Percentiles rank a stretch among this genome's conserved stretches.
These are phyloP conservation scores for Octomys mimax DNA, from an alignment of 2,797 vertebrate species.

Conservation along the genomic window DNA sequence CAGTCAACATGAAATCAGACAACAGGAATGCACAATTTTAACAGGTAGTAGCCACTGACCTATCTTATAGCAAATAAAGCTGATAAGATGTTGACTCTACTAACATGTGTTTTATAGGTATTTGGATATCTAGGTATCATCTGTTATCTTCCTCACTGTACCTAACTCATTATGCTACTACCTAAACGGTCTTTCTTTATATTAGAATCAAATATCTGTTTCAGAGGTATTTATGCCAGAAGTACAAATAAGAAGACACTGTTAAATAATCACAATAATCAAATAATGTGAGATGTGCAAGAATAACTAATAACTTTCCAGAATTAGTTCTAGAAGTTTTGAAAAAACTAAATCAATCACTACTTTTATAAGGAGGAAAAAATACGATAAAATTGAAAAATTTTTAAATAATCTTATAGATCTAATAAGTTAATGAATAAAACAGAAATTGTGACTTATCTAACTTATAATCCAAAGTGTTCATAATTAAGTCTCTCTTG, in stretches of 20 bases:
- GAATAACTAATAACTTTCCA: background rate
- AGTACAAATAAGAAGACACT: constrained; percentile 27
- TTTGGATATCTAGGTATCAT: background rate
- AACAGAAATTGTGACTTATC: background rate
- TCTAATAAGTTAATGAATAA: constrained; percentile 20
- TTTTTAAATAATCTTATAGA: background rate
- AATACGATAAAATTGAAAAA: constrained; percentile 40
- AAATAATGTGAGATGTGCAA: background rate
- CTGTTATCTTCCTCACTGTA: background rate
- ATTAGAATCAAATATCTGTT: constrained; percentile 13
- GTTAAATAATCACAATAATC: background rate
- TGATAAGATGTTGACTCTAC: background rate
- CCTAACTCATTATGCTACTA: background rate
- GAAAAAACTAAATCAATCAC: constrained; percentile 42
- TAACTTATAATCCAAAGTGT: background rate
- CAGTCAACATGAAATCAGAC: background rate
- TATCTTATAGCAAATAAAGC: background rate
- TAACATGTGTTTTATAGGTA: background rate
- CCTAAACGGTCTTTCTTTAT: background rate
- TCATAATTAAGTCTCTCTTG: constrained; percentile 39
- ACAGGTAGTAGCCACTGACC: background rate
- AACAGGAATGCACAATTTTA: background rate
- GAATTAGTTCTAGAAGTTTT: background rate
- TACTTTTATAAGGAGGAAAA: background rate
- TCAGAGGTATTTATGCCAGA: background rate